Conservation (phyloP, 2,797 vertebrate species). For the Hafferia zeledoni region DNA sequence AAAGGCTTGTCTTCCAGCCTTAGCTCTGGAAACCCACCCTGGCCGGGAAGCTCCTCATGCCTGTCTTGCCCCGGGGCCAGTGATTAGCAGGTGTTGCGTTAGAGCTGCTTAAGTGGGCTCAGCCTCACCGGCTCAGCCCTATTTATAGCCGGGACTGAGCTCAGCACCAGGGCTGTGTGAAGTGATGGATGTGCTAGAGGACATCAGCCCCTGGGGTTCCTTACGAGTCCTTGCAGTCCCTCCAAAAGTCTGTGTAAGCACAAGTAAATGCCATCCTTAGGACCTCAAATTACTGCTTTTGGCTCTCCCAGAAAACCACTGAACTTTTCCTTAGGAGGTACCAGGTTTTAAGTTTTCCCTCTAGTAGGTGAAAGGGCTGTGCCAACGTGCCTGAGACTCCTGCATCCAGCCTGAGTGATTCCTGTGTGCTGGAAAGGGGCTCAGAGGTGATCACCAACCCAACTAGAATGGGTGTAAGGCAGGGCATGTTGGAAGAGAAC, state of each 20-base stretch:
- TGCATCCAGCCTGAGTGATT: rapidly evolving
- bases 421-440: background rate
- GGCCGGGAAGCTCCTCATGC: background rate
- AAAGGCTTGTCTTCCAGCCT: background rate
- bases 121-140: background rate
- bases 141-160: slow-evolving; percentile 2
- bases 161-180: background rate
- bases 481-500: background rate
- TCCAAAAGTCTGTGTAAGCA: rapidly evolving
- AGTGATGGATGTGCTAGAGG: background rate
- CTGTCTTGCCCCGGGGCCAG: rapidly evolving
- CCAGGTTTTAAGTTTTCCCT: background rate
- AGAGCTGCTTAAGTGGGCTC: slow-evolving; percentile 30
- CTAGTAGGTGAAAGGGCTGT: rapidly evolving
- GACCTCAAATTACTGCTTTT: rapidly evolving
- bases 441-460: rapidly evolving
- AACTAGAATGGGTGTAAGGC: background rate
- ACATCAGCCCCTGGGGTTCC: background rate
- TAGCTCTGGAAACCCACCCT: background rate
- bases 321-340: background rate
- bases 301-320: rapidly evolving
- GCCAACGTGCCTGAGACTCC: background rate
- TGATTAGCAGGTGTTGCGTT: slow-evolving; percentile 6
- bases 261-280: background rate
- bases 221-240: background rate